Evolutionary conservation across 2,113 vertebrate species (phyloP).

Genomic region (Tachysurus fulvidraco): DNA sequence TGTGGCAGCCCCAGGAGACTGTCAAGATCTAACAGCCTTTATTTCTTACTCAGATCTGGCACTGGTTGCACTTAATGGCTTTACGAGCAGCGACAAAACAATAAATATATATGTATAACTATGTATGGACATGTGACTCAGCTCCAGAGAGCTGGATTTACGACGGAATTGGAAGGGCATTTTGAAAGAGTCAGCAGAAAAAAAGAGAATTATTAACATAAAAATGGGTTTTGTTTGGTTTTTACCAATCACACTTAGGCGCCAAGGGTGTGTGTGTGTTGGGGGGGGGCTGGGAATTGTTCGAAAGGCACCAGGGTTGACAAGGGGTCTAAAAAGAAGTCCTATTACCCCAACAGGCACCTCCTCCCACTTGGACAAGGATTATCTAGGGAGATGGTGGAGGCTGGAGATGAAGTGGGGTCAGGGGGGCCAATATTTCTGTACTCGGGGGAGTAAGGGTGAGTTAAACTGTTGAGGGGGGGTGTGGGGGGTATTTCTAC

Average conservation of each 20-base stretch:
- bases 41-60: conserved; percentile 39
- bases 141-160: background rate
- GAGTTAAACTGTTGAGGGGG: background rate
- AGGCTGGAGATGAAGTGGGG: background rate
- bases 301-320: background rate
- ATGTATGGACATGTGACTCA: background rate
- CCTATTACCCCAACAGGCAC: background rate
- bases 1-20: conserved; percentile 18
- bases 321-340: background rate
- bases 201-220: background rate
- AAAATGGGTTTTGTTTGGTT: background rate
- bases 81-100: conserved; percentile 14
- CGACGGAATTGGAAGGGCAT: background rate
- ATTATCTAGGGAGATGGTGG: background rate
- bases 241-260: background rate
- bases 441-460: background rate
- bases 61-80: conserved; percentile 13
- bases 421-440: too few relatives aligned
- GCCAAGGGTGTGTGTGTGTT: background rate
- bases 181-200: conserved; percentile 14
- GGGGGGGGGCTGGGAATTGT: background rate
- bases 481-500: background rate
- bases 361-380: background rate
- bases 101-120: background rate
- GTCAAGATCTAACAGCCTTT: conserved; percentile 22